These are phyloP conservation scores for Tolypeutes matacus DNA, from an alignment of 2,797 vertebrate species.

Conservation along the genomic window DNA sequence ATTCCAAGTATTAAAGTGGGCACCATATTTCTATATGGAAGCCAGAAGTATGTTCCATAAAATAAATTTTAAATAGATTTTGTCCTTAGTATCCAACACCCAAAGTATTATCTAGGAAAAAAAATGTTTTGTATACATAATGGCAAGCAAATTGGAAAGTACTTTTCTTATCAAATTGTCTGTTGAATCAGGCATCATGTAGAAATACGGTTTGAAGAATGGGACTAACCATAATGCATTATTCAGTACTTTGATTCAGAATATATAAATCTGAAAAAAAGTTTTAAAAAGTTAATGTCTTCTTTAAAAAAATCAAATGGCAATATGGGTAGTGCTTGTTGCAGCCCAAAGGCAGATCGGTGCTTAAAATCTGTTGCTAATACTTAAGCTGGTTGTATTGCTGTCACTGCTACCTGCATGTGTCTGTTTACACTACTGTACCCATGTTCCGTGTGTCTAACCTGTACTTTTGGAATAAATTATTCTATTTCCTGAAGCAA, in stretches of 20 bases:
- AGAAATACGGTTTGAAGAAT: conserved; percentile 42
- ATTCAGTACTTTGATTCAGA: conserved; percentile 46
- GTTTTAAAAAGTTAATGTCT: conserved; percentile 45
- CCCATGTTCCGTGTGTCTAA: conserved; percentile 28
- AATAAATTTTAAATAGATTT: conserved; percentile 24
- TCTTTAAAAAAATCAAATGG: conserved; percentile 50
- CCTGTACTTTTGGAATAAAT: conserved; percentile 61
- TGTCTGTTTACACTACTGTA: conserved; percentile 41
- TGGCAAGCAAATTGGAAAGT: neutral
- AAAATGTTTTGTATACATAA: neutral
- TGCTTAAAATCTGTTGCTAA: conserved; percentile 35
- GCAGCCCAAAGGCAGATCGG: conserved; percentile 17
- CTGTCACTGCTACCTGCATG: neutral
- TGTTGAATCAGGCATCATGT: neutral
- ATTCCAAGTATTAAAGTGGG: neutral
- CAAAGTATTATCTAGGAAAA: neutral
- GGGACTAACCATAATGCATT: conserved; percentile 13
- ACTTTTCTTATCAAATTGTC: conserved; percentile 43
- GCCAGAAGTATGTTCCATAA: neutral
- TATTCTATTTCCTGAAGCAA: conserved; percentile 69
- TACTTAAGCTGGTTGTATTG: neutral
- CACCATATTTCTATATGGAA: neutral
- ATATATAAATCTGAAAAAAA: conserved; percentile 28
- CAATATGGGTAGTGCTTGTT: neutral
- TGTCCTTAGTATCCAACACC: neutral